Conservation (phyloP, 1,140 invertebrate species). For the Whitmania pigra region DNA sequence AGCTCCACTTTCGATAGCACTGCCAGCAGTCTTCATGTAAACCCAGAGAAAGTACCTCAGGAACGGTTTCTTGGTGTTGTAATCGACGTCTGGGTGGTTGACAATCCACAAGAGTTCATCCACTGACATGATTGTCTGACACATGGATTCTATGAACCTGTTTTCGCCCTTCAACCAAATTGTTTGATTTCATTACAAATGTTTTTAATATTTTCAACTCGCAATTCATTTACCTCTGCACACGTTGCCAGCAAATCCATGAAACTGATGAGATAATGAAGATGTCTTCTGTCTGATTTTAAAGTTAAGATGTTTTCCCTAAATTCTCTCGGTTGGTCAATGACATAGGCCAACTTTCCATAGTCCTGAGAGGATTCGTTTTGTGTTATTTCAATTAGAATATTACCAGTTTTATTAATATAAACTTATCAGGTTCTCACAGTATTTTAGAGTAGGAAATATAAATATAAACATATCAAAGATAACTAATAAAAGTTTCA, state of each 20-base stretch:
- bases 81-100: constrained; percentile 24
- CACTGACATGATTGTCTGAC: constrained; percentile 27
- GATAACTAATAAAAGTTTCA: too few relatives aligned
- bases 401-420: too few relatives aligned
- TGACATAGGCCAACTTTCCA: constrained; percentile 25
- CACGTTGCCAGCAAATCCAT: constrained; percentile 27
- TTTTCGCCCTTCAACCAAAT: constrained; percentile 25
- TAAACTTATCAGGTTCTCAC: too few relatives aligned
- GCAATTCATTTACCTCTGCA: constrained; percentile 23
- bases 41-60: constrained; percentile 27
- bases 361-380: constrained; percentile 19
- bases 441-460: too few relatives aligned
- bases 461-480: too few relatives aligned
- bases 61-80: constrained; percentile 26
- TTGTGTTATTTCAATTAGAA: neutral
- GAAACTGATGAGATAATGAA: constrained; percentile 28
- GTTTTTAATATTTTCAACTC: neutral
- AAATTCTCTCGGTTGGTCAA: constrained; percentile 25
- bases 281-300: constrained; percentile 25
- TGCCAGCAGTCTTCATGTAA: constrained; percentile 27
- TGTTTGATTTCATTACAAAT: neutral
- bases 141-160: constrained; percentile 27
- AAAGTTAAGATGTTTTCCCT: constrained; percentile 20
- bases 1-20: constrained; percentile 23
- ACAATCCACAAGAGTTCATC: constrained; percentile 26